Percentiles rank a stretch among this genome's conserved stretches.
Evolutionary conservation across 2,888 invertebrate genomes (phyloP).

Genomic region (Amorpha juglandis): DNA sequence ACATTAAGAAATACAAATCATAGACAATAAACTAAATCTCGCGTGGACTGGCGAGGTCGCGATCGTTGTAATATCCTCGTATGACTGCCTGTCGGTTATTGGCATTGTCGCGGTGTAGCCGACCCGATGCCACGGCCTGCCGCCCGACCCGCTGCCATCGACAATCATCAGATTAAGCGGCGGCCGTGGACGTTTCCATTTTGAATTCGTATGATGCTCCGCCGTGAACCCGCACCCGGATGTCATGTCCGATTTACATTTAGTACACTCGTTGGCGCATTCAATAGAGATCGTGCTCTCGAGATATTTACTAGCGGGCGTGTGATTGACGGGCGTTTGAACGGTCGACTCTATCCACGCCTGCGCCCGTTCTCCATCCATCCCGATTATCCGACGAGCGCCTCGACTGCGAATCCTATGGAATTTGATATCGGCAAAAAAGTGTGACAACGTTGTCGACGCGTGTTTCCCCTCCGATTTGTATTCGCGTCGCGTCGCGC

Average conservation of each 20-base stretch:
- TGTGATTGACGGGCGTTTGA: conserved; percentile 55
- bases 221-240: conserved; percentile 77
- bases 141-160: conserved; percentile 65
- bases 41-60: conserved; percentile 37
- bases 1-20: conserved; percentile 3
- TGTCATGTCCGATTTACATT: conserved; percentile 76
- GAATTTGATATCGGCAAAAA: conserved; percentile 53
- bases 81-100: conserved; percentile 54
- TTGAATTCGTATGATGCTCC: conserved; percentile 68
- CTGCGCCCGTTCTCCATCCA: neutral
- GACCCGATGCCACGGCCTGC: no score
- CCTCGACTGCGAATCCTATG: conserved; percentile 31
- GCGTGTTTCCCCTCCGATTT: conserved; percentile 71
- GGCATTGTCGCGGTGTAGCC: conserved; percentile 72
- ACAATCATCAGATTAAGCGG: conserved; percentile 76
- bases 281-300: conserved; percentile 63
- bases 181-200: conserved; percentile 75
- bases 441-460: conserved; percentile 50
- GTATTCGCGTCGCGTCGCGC: conserved; percentile 59
- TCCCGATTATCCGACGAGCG: conserved; percentile 37
- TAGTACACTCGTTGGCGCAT: conserved; percentile 62
- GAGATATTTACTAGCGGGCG: conserved; percentile 51
- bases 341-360: neutral
- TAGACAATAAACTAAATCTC: conserved; percentile 42
- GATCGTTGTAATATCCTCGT: conserved; percentile 47